Evolutionary conservation across 2,113 vertebrate species (phyloP).

Genomic region (Loxodonta africana): DNA sequence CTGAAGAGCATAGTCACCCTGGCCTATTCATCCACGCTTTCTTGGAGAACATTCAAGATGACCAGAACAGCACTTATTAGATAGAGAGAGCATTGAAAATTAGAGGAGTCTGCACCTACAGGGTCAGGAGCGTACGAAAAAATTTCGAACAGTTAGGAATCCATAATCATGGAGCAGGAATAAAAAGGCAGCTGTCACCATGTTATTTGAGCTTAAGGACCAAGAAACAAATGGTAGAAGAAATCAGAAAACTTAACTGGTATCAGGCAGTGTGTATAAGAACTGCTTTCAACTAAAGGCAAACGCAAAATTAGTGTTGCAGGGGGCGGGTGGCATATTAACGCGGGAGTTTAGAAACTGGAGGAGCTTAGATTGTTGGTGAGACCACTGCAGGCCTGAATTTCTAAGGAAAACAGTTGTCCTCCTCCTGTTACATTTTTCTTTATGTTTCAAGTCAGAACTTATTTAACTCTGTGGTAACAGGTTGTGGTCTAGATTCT

Average conservation of each 20-base stretch:
- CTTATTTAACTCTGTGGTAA: neutral
- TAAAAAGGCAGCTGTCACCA: constrained; percentile 2
- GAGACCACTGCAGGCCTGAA: neutral
- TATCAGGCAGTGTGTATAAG: neutral
- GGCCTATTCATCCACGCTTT: constrained; percentile 54
- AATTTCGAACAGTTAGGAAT: constrained; percentile 26
- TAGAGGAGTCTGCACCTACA: neutral
- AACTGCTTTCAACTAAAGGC: constrained; percentile 17
- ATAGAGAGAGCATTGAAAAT: constrained; percentile 31
- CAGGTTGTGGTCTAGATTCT: neutral
- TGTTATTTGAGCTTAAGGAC: neutral
- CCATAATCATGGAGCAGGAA: neutral
- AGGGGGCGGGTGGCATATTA: neutral
- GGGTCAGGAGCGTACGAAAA: neutral
- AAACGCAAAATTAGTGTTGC: constrained; percentile 9
- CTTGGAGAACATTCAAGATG: constrained; percentile 72
- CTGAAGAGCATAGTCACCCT: constrained; percentile 44
- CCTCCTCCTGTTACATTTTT: neutral
- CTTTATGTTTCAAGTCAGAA: neutral
- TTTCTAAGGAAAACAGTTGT: neutral
- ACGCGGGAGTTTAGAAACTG: neutral
- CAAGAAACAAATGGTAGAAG: neutral
- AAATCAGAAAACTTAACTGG: neutral
- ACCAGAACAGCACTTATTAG: constrained; percentile 55
- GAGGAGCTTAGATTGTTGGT: neutral